Evolutionary conservation across 2,113 vertebrate species (phyloP).

Genomic region (Carassius gibelio): DNA sequence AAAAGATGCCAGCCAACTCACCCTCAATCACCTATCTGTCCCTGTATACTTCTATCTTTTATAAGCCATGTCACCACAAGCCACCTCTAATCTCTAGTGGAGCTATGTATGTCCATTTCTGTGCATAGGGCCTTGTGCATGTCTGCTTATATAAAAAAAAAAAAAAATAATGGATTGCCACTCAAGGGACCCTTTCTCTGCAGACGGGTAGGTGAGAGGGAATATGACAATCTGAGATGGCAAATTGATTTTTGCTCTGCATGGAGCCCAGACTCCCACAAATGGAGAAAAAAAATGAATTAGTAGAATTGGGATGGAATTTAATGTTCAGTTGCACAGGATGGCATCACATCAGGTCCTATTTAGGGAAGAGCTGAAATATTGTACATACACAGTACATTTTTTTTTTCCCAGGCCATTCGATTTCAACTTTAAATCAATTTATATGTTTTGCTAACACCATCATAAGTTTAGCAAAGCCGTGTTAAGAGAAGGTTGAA

Average conservation of each 20-base stretch:
- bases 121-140: slow-evolving; percentile 35
- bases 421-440: slow-evolving; percentile 55
- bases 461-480: neutral
- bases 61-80: slow-evolving; percentile 63
- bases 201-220: slow-evolving; percentile 61
- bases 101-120: neutral
- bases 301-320: slow-evolving; percentile 42
- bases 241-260: slow-evolving; percentile 76
- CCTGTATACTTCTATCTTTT: slow-evolving; percentile 40
- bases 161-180: slow-evolving; percentile 39
- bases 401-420: slow-evolving; percentile 14
- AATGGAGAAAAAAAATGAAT: slow-evolving; percentile 55
- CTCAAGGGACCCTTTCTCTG: slow-evolving; percentile 63
- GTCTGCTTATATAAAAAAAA: slow-evolving; percentile 57
- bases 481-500: neutral
- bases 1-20: slow-evolving; percentile 59
- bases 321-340: slow-evolving; percentile 51
- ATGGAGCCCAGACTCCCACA: slow-evolving; percentile 59
- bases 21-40: slow-evolving; percentile 26
- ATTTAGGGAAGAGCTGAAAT: slow-evolving; percentile 40
- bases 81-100: slow-evolving; percentile 65
- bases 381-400: neutral
- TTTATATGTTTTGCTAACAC: slow-evolving; percentile 28
- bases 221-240: slow-evolving; percentile 72
- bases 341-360: slow-evolving; percentile 59